Evolutionary conservation across 2,113 vertebrate genomes (phyloP).

Genomic region (Axis porcinus): DNA sequence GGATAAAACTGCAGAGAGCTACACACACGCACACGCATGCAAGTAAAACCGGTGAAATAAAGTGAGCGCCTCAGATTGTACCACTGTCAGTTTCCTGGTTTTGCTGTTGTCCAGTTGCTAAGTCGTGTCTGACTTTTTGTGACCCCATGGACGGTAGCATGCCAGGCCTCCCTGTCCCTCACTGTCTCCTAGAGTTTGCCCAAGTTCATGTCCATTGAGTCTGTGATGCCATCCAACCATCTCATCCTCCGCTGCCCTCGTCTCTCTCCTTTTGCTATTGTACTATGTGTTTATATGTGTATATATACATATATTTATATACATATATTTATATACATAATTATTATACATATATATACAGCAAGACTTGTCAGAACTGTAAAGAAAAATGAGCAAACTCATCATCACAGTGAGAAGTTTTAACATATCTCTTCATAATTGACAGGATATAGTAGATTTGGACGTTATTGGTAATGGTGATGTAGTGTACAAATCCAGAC

Average conservation of each 20-base stretch:
- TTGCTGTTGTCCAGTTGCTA: neutral
- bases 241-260: neutral
- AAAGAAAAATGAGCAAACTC: neutral
- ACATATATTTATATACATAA: too few relatives aligned
- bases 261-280: neutral
- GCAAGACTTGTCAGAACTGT: neutral
- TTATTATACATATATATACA: neutral
- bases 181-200: neutral
- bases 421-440: neutral
- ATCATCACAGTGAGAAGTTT: neutral
- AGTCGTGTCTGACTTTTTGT: neutral
- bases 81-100: accelerated
- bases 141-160: neutral
- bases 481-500: neutral
- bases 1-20: neutral
- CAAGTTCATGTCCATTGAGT: neutral
- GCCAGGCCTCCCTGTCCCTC: neutral
- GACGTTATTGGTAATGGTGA: too few relatives aligned
- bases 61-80: accelerated
- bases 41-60: accelerated
- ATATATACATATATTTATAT: too few relatives aligned
- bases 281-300: neutral
- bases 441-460: too few relatives aligned
- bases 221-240: neutral
- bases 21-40: accelerated